phyloP scores from a whole-genome alignment of 2,888 invertebrate genomes.

The Phania funesta region DNA sequence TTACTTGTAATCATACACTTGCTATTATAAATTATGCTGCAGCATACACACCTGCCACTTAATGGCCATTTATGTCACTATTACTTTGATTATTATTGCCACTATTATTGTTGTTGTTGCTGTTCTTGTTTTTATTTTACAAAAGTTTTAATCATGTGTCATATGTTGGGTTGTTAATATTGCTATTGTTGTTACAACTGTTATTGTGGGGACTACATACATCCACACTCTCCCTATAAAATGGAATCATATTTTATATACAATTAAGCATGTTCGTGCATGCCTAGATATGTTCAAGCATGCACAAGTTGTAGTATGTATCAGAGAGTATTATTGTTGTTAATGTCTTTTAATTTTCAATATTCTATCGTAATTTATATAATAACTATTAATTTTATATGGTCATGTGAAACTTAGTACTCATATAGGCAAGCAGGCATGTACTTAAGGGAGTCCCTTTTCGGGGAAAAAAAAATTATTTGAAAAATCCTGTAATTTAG shows the following conservation, averaged over 20 bases:
- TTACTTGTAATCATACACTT: slow-evolving; percentile 2
- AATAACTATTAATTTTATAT: slow-evolving; percentile 26
- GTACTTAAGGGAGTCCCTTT: neutral
- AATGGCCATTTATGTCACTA: slow-evolving; percentile 52
- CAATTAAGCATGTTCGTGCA: neutral
- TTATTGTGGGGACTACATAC: neutral
- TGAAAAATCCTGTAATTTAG: no score
- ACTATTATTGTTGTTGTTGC: slow-evolving; percentile 6
- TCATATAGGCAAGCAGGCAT: neutral
- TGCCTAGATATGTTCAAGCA: neutral
- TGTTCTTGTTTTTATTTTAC: slow-evolving; percentile 9
- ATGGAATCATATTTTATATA: neutral
- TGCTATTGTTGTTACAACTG: neutral
- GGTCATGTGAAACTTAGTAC: slow-evolving; percentile 10
- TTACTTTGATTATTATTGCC: slow-evolving; percentile 47
- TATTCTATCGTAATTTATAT: neutral
- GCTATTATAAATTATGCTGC: slow-evolving; percentile 9
- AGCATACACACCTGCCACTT: slow-evolving; percentile 39
- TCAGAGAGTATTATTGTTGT: neutral
- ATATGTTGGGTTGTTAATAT: neutral
- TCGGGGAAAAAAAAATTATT: no score
- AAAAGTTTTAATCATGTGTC: slow-evolving; percentile 11
- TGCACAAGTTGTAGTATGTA: neutral
- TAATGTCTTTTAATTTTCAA: slow-evolving; percentile 27
- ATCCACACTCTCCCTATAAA: neutral